A percentile compares a stretch with the other conserved stretches of the same genome.
These are phyloP conservation scores for Trialeurodes vaporariorum DNA, from an alignment of 1,140 invertebrate species.

Conservation along the genomic window DNA sequence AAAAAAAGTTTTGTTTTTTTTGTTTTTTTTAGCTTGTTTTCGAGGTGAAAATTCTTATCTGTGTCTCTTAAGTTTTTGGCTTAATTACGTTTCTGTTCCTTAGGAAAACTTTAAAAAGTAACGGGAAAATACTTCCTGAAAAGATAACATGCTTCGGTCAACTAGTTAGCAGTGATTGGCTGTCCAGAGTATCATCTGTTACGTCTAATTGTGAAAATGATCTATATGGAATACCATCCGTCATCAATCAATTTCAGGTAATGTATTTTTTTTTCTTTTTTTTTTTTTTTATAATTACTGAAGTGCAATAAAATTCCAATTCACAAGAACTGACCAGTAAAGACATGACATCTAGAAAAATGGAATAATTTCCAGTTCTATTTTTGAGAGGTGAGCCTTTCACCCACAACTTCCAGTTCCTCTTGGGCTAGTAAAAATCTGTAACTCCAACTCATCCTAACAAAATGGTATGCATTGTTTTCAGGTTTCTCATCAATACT, in stretches of 20 bases:
- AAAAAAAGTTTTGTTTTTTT: neutral
- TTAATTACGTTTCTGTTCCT: neutral
- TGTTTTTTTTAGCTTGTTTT: neutral
- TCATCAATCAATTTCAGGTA: neutral
- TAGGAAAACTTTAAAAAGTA: neutral
- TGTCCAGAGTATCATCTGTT: neutral
- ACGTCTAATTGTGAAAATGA: neutral
- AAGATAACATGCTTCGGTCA: neutral
- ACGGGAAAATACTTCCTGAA: neutral
- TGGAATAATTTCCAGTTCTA: no score
- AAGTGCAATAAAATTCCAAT: neutral
- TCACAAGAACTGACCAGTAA: neutral
- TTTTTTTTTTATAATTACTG: neutral
- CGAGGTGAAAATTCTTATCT: neutral
- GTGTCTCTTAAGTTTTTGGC: no score
- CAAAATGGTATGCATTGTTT: neutral
- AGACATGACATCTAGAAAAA: neutral
- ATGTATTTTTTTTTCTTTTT: neutral
- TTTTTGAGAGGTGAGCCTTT: no score
- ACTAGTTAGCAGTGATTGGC: neutral
- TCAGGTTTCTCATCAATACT: neutral
- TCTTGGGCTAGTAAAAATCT: no score
- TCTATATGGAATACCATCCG: neutral
- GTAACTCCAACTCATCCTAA: neutral
- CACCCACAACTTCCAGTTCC: no score